phyloP scores from a whole-genome alignment of 2,797 vertebrate species.

The Lates japonicus region DNA sequence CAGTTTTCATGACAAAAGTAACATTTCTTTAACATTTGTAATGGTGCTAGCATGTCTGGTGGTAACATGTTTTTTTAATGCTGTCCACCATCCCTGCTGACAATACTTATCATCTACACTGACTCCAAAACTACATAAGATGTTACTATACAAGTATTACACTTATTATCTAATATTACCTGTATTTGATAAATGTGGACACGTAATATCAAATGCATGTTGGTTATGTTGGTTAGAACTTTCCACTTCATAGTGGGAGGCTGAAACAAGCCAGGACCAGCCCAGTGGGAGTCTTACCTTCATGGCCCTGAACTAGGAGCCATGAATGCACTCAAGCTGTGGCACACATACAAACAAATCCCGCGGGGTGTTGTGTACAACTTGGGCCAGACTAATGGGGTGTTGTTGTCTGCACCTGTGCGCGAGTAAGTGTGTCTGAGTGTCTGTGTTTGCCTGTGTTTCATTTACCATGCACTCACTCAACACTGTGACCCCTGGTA shows the following conservation, averaged over 20 bases:
- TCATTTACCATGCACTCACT: constrained; percentile 43
- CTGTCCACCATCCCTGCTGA: background rate
- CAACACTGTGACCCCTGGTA: constrained; percentile 45
- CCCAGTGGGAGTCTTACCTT: constrained; percentile 19
- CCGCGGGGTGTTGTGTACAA: constrained; percentile 33
- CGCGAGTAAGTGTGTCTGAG: background rate
- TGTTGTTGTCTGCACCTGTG: constrained; percentile 59
- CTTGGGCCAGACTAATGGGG: constrained; percentile 34
- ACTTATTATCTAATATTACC: background rate
- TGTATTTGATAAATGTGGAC: background rate
- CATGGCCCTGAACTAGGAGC: constrained; percentile 22
- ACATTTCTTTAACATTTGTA: too few species aligned
- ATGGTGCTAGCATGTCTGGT: too few species aligned
- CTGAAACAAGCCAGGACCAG: background rate
- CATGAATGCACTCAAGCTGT: constrained; percentile 63
- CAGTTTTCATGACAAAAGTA: too few species aligned
- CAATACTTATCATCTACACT: background rate
- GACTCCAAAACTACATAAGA: background rate
- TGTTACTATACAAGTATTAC: background rate
- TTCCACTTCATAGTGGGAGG: constrained; percentile 1
- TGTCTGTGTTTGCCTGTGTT: constrained; percentile 23
- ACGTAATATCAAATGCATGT: background rate
- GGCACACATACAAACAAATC: constrained; percentile 42
- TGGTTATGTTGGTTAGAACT: constrained; percentile 8
- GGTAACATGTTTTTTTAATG: too few species aligned